phyloP scores from a whole-genome alignment of 2,888 invertebrate genomes.

The Polydesmus complanatus region DNA sequence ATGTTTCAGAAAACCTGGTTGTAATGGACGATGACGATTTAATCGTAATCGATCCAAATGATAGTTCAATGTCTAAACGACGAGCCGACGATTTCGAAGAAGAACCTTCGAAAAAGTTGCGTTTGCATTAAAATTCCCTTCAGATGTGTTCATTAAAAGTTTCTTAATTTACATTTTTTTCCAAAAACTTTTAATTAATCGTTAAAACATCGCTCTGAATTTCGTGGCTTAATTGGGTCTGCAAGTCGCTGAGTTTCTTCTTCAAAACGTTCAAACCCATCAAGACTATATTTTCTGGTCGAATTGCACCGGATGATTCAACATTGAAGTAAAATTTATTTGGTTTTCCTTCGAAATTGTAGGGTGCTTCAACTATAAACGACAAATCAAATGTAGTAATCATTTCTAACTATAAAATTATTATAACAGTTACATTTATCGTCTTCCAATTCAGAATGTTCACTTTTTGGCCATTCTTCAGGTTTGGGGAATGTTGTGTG shows the following conservation, averaged over 20 bases:
- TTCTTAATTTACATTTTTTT: too few species aligned
- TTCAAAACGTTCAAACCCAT: constrained; percentile 88
- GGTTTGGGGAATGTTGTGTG: constrained; percentile 93
- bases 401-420: background rate
- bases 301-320: constrained; percentile 84
- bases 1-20: background rate
- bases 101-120: too few species aligned
- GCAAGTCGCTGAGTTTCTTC: constrained; percentile 87
- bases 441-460: constrained; percentile 84
- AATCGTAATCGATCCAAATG: background rate
- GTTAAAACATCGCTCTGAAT: constrained; percentile 58
- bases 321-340: constrained; percentile 96
- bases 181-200: constrained; percentile 16
- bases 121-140: too few species aligned
- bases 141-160: too few species aligned
- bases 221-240: constrained; percentile 80
- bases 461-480: constrained; percentile 98
- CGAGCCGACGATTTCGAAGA: too few species aligned
- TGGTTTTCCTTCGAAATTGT: constrained; percentile 86
- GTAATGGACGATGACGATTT: background rate
- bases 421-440: constrained; percentile 52
- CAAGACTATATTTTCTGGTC: constrained; percentile 91
- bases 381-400: background rate
- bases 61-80: background rate
- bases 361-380: constrained; percentile 66